A percentile compares a stretch with the other conserved stretches of the same genome.
Evolutionary conservation across 2,113 vertebrate species (phyloP).

Genomic region (Ancistrus triradiatus): DNA sequence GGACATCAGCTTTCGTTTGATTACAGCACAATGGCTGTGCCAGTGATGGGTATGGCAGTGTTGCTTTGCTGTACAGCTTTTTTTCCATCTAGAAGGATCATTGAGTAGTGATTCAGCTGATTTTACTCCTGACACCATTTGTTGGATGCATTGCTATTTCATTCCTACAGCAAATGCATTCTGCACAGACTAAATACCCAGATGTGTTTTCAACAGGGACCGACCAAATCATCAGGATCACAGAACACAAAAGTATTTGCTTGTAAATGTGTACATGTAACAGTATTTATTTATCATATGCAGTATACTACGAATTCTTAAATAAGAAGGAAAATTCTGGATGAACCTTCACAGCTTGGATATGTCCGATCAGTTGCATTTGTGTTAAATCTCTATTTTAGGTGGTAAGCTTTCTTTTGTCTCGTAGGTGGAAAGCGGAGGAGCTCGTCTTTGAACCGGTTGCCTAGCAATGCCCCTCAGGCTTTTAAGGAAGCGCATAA

Average conservation of each 20-base stretch:
- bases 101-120: conserved; percentile 25
- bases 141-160: conserved; percentile 23
- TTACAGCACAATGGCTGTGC: background rate
- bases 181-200: background rate
- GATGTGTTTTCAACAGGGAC: background rate
- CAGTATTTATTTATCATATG: too few relatives aligned
- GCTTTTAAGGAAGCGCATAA: conserved; percentile 74
- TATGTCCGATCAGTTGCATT: background rate
- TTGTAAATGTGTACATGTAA: background rate
- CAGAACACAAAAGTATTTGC: background rate
- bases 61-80: conserved; percentile 45
- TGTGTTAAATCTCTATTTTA: conserved; percentile 26
- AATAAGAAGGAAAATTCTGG: background rate
- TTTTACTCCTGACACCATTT: conserved; percentile 28
- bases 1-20: background rate
- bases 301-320: background rate
- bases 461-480: conserved; percentile 76
- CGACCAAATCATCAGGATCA: background rate
- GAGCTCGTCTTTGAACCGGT: conserved; percentile 83
- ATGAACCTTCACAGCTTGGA: background rate
- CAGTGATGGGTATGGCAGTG: conserved; percentile 16
- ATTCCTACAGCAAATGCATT: conserved; percentile 2
- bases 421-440: conserved; percentile 78
- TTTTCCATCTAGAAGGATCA: conserved; percentile 20
- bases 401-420: conserved; percentile 64